Percentiles rank a stretch among this genome's conserved stretches.
phyloP scores from a whole-genome alignment of 2,888 invertebrate species.

The Corbicula japonica region DNA sequence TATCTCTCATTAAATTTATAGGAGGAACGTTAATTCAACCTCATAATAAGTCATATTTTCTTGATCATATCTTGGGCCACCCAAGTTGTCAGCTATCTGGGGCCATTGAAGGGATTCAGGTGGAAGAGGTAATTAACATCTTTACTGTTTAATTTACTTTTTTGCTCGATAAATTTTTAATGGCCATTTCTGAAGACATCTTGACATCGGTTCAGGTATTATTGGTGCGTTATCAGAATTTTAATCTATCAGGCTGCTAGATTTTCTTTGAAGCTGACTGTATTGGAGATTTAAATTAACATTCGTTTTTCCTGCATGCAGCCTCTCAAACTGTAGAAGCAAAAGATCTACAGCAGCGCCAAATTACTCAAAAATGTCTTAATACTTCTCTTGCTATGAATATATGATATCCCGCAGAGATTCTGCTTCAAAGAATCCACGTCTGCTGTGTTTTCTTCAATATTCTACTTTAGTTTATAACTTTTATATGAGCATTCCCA shows the following conservation, averaged over 20 bases:
- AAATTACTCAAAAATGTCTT: slow-evolving; percentile 64
- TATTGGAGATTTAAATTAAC: slow-evolving; percentile 42
- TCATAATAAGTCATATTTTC: slow-evolving; percentile 69
- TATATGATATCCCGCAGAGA: slow-evolving; percentile 48
- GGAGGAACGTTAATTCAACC: slow-evolving; percentile 66
- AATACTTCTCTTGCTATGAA: slow-evolving; percentile 54
- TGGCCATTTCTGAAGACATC: slow-evolving; percentile 52
- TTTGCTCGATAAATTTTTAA: slow-evolving; percentile 56
- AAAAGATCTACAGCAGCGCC: slow-evolving; percentile 65
- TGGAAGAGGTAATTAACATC: slow-evolving; percentile 39
- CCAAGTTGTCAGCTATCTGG: slow-evolving; percentile 58
- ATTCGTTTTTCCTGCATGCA: slow-evolving; percentile 38
- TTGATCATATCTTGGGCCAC: slow-evolving; percentile 67
- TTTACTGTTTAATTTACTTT: slow-evolving; percentile 54
- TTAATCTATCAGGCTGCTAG: slow-evolving; percentile 39
- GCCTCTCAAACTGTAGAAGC: slow-evolving; percentile 23
- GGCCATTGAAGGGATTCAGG: slow-evolving; percentile 34
- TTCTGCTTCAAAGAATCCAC: slow-evolving; percentile 41
- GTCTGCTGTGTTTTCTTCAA: slow-evolving; percentile 40
- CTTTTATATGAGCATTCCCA: slow-evolving; percentile 62
- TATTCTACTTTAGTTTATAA: slow-evolving; percentile 61
- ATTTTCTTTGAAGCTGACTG: slow-evolving; percentile 44
- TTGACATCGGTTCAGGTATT: slow-evolving; percentile 39
- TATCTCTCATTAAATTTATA: slow-evolving; percentile 68
- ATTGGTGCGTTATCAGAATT: slow-evolving; percentile 46